These are phyloP conservation scores for Drosophila mimica DNA, from an alignment of 2,888 invertebrate genomes.

Conservation along the genomic window DNA sequence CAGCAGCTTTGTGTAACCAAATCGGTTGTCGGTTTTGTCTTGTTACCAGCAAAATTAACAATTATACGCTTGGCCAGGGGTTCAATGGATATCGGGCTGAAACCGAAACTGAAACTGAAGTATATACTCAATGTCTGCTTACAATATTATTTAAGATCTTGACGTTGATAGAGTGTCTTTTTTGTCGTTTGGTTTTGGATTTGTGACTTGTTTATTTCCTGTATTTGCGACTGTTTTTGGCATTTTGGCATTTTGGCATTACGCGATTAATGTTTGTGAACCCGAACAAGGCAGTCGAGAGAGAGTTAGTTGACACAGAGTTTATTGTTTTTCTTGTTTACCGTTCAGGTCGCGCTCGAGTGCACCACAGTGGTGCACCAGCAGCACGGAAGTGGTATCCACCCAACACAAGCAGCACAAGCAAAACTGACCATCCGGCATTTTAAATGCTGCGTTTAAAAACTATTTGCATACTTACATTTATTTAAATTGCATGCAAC, in stretches of 20 bases:
- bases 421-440: slow-evolving; percentile 33
- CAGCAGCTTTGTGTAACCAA: slow-evolving; percentile 53
- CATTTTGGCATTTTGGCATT: slow-evolving; percentile 43
- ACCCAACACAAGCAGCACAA: not conserved
- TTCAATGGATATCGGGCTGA: slow-evolving; percentile 40
- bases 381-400: slow-evolving; percentile 34
- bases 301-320: slow-evolving; percentile 43
- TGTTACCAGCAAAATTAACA: slow-evolving; percentile 46
- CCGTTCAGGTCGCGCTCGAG: slow-evolving; percentile 40
- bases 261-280: slow-evolving; percentile 53
- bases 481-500: slow-evolving; percentile 16
- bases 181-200: not conserved
- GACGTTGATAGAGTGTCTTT: slow-evolving; percentile 71
- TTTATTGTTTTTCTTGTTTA: slow-evolving; percentile 6
- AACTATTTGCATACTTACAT: slow-evolving; percentile 21
- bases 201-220: slow-evolving; percentile 55
- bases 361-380: slow-evolving; percentile 40
- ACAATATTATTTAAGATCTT: slow-evolving; percentile 60
- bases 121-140: slow-evolving; percentile 39
- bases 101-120: slow-evolving; percentile 20
- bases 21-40: slow-evolving; percentile 33
- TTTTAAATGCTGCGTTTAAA: slow-evolving; percentile 28
- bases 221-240: slow-evolving; percentile 41
- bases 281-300: slow-evolving; percentile 10
- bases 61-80: slow-evolving; percentile 51